Percentiles rank a stretch among this genome's conserved stretches.
These are phyloP conservation scores for Cataglyphis rosenhaueri DNA, from an alignment of 2,888 invertebrate genomes.

Conservation along the genomic window DNA sequence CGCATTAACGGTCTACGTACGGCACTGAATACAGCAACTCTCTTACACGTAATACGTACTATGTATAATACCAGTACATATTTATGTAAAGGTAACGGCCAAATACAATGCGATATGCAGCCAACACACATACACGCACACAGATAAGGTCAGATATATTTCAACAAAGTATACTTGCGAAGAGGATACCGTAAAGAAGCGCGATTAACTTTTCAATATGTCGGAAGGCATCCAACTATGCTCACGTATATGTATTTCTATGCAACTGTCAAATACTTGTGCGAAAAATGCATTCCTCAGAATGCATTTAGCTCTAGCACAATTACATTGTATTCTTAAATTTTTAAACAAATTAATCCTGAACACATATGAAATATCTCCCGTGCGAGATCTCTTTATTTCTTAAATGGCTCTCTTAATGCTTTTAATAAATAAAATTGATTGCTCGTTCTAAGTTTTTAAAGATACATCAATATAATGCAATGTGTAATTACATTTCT, in stretches of 20 bases:
- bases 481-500: too few species aligned
- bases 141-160: conserved; percentile 28
- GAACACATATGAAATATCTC: neutral
- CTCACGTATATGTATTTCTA: neutral
- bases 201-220: conserved; percentile 68
- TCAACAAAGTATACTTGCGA: conserved; percentile 32
- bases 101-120: conserved; percentile 30
- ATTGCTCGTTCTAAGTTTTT: too few species aligned
- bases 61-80: conserved; percentile 25
- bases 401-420: too few species aligned
- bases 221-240: conserved; percentile 64
- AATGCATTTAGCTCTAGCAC: neutral
- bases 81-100: conserved; percentile 43
- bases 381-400: too few species aligned
- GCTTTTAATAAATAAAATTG: too few species aligned
- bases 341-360: neutral
- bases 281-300: neutral
- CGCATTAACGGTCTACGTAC: conserved; percentile 43
- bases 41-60: conserved; percentile 18
- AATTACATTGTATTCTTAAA: neutral
- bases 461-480: too few species aligned
- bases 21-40: conserved; percentile 46
- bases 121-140: neutral
- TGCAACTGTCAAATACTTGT: neutral
- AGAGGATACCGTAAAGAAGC: conserved; percentile 60